These are phyloP conservation scores for Agrilus mali DNA, from an alignment of 2,888 invertebrate species.

Conservation along the genomic window DNA sequence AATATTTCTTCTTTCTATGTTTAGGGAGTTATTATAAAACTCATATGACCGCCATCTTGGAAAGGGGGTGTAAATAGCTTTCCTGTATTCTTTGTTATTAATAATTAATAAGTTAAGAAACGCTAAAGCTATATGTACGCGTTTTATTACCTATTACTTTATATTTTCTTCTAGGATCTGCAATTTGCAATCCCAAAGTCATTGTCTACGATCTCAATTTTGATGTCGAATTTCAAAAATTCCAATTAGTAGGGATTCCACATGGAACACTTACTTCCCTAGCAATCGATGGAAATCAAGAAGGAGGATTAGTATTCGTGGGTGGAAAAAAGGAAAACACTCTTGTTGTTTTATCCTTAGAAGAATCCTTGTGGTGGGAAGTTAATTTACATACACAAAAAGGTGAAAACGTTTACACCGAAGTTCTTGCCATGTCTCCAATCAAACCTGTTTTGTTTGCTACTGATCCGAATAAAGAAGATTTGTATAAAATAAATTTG, in stretches of 20 bases:
- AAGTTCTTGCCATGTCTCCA: constrained; percentile 28
- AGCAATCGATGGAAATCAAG: constrained; percentile 23
- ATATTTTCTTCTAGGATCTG: constrained; percentile 15
- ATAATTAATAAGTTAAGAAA: too few species aligned
- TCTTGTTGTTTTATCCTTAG: constrained; percentile 22
- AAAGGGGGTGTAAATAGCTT: too few species aligned
- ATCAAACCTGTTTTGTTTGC: constrained; percentile 22
- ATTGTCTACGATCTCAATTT: constrained; percentile 30
- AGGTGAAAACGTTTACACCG: constrained; percentile 14
- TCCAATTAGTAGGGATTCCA: constrained; percentile 18
- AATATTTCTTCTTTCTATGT: too few species aligned
- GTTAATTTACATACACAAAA: constrained; percentile 10
- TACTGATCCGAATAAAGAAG: too few species aligned
- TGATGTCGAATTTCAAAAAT: constrained; percentile 19
- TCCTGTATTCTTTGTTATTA: too few species aligned
- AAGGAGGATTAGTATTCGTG: constrained; percentile 28
- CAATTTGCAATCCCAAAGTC: constrained; percentile 30
- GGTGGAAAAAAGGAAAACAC: constrained; percentile 25
- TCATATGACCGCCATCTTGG: too few species aligned
- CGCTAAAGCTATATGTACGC: too few species aligned
- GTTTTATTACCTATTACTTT: too few species aligned
- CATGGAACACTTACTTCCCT: constrained; percentile 22
- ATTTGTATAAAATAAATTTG: too few species aligned
- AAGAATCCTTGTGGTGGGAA: constrained; percentile 26
- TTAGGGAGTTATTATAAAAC: too few species aligned